Evolutionary conservation across 1,140 invertebrate genomes (phyloP).

Genomic region (Trichoplusia ni): DNA sequence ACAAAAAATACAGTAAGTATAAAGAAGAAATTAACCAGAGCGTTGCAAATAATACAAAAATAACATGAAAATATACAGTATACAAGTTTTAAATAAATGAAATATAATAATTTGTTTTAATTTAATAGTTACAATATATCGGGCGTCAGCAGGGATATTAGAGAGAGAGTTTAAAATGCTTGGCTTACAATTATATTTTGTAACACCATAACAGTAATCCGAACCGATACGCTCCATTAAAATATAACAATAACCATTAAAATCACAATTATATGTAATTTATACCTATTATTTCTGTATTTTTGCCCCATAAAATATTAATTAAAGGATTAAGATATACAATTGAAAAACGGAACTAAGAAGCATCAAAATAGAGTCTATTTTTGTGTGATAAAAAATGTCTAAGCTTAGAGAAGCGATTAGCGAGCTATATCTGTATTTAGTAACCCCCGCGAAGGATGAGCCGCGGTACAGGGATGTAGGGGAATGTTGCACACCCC

Average conservation of each 20-base stretch:
- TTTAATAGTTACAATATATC: too few relatives aligned
- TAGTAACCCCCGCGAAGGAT: slow-evolving; percentile 49
- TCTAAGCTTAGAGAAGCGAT: slow-evolving; percentile 16
- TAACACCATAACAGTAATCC: background rate
- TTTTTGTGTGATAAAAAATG: background rate
- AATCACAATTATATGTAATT: slow-evolving; percentile 7
- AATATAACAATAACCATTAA: slow-evolving; percentile 6
- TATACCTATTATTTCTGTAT: slow-evolving; percentile 18
- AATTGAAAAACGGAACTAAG: background rate
- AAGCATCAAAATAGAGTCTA: background rate
- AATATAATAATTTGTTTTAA: too few relatives aligned
- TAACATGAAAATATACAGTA: too few relatives aligned
- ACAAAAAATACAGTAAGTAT: too few relatives aligned
- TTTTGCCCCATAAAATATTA: slow-evolving; percentile 11
- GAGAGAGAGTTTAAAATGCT: too few relatives aligned
- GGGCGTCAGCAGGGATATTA: too few relatives aligned
- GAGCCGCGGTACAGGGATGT: slow-evolving; percentile 60
- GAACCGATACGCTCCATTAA: background rate
- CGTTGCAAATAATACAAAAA: too few relatives aligned
- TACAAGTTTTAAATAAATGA: too few relatives aligned
- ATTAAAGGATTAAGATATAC: background rate
- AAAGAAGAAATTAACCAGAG: too few relatives aligned
- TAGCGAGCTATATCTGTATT: slow-evolving; percentile 34
- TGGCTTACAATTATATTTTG: background rate
- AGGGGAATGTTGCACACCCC: slow-evolving; percentile 68